Conservation (phyloP, 2,113 vertebrate genomes). For the Paradoxurus hermaphroditus region DNA sequence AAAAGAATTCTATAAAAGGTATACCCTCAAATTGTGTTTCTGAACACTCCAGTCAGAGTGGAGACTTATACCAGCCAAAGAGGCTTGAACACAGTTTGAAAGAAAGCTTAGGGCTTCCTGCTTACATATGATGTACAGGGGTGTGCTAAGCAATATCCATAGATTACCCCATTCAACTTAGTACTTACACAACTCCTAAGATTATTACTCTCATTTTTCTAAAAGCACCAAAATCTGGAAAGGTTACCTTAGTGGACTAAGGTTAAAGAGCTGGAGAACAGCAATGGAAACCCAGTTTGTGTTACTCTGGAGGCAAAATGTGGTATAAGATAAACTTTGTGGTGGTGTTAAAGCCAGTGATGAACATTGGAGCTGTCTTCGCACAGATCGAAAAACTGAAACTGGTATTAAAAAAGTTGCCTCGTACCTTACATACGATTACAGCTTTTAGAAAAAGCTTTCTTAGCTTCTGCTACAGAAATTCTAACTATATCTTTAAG, state of each 20-base stretch:
- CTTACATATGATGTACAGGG: neutral
- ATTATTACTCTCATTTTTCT: neutral
- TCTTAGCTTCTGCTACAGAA: neutral
- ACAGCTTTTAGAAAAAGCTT: neutral
- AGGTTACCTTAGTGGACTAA: neutral
- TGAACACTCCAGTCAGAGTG: neutral
- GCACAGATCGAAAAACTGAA: neutral
- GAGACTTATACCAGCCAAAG: neutral
- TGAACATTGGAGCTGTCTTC: neutral
- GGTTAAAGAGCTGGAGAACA: neutral
- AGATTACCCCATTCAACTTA: neutral
- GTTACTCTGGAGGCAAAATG: neutral
- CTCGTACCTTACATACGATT: neutral
- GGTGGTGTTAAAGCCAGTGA: neutral
- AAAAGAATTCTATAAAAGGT: neutral
- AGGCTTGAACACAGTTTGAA: neutral
- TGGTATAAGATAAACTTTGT: neutral
- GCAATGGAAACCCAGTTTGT: neutral
- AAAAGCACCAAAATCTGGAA: conserved; percentile 52
- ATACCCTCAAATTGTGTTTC: neutral
- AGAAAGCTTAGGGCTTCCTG: neutral
- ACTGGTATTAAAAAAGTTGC: neutral
- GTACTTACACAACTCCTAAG: neutral
- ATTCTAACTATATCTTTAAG: neutral
- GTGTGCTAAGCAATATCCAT: neutral